Percentiles rank a stretch among this genome's conserved stretches.
Conservation (phyloP, 1,140 invertebrate species). For the Cyclina sinensis region DNA sequence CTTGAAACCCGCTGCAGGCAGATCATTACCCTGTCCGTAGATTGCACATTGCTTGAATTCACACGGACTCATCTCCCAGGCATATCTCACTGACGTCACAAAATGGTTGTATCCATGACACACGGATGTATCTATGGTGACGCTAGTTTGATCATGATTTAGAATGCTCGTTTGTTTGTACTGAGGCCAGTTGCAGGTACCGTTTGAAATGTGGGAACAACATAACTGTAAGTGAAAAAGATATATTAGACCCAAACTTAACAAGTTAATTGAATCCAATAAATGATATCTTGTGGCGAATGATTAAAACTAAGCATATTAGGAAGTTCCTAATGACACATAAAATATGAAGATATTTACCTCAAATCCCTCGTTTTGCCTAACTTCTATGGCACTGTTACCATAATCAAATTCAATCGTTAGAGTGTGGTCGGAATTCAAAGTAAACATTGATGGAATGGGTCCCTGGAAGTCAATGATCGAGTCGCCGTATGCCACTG, state of each 20-base stretch:
- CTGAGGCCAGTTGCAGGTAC: background rate
- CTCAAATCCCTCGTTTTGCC: constrained; percentile 75
- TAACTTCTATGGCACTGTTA: constrained; percentile 68
- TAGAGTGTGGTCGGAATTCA: constrained; percentile 25
- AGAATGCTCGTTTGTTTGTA: constrained; percentile 58
- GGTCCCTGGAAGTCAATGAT: constrained; percentile 75
- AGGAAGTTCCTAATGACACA: background rate
- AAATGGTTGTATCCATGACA: constrained; percentile 45
- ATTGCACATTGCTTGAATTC: constrained; percentile 77
- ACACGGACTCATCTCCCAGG: constrained; percentile 81
- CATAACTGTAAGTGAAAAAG: background rate
- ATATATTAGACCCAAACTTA: background rate
- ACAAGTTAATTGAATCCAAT: background rate
- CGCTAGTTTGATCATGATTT: constrained; percentile 49
- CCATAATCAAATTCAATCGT: constrained; percentile 71
- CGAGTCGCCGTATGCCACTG: constrained; percentile 76
- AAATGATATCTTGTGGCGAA: background rate
- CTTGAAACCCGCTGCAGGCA: constrained; percentile 78
- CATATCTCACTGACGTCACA: constrained; percentile 75
- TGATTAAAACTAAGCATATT: background rate
- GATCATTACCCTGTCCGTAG: constrained; percentile 73
- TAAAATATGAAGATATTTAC: constrained; percentile 55
- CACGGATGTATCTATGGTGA: constrained; percentile 69
- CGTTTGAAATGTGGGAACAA: background rate
- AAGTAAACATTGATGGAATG: constrained; percentile 56